phyloP scores from a whole-genome alignment of 2,113 vertebrate genomes.

The Triplophysa tibetana region DNA sequence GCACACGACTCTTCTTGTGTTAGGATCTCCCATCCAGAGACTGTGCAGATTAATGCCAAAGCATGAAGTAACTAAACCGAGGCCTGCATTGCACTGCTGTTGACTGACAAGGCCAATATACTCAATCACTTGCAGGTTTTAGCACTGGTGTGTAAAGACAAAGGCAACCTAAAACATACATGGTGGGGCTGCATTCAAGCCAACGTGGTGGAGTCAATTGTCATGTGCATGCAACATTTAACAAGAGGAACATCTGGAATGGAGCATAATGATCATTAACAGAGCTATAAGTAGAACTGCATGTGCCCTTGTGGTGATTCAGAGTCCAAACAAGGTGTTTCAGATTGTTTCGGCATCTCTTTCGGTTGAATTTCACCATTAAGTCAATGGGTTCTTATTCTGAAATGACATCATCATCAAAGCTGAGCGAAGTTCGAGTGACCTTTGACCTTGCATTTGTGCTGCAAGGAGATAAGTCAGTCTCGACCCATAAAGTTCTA shows the following conservation, averaged over 20 bases:
- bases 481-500: constrained; percentile 1
- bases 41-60: constrained; percentile 60
- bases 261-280: constrained; percentile 62
- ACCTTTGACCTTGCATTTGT: constrained; percentile 60
- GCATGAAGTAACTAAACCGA: constrained; percentile 55
- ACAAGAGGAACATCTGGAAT: constrained; percentile 66
- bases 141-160: constrained; percentile 32
- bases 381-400: constrained; percentile 14
- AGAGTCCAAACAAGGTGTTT: constrained; percentile 61
- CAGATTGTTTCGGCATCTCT: not conserved
- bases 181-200: constrained; percentile 50
- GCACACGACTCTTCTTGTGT: constrained; percentile 53
- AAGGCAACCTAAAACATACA: constrained; percentile 16
- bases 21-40: constrained; percentile 52
- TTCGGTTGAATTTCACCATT: constrained; percentile 11
- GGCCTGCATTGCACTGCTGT: constrained; percentile 41
- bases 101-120: constrained; percentile 60
- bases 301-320: constrained; percentile 51
- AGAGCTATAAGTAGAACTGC: constrained; percentile 66
- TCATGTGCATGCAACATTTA: constrained; percentile 57
- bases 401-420: constrained; percentile 40
- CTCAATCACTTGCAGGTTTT: constrained; percentile 62
- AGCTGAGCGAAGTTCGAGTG: constrained; percentile 37
- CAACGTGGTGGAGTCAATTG: constrained; percentile 65
- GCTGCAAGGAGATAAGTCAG: constrained; percentile 57